Conservation (phyloP, 2,797 vertebrate species). For the Siniperca undulata region DNA sequence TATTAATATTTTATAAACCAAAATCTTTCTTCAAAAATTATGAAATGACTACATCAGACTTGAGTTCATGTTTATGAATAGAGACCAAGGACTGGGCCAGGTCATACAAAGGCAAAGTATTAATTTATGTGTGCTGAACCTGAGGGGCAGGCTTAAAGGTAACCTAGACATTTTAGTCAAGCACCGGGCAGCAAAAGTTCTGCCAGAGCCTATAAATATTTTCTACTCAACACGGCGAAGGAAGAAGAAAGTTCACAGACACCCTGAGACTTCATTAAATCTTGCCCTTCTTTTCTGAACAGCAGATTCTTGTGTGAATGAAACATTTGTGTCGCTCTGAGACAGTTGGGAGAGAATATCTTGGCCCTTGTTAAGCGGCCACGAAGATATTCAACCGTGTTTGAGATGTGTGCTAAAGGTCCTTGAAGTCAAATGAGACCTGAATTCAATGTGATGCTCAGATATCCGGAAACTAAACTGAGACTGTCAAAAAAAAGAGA, state of each 20-base stretch:
- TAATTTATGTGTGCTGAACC: slow-evolving; percentile 40
- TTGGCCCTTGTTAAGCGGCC: slow-evolving; percentile 18
- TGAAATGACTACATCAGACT: slow-evolving; percentile 5
- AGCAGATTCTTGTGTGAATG: slow-evolving; percentile 43
- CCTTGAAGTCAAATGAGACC: slow-evolving; percentile 34
- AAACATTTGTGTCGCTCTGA: slow-evolving; percentile 28
- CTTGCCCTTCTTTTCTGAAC: slow-evolving; percentile 31
- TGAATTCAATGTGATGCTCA: slow-evolving; percentile 26
- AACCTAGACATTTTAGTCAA: slow-evolving; percentile 37
- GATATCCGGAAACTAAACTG: slow-evolving; percentile 11
- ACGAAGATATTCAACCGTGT: slow-evolving; percentile 21
- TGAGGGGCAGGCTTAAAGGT: slow-evolving; percentile 25
- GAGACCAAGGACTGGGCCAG: neutral
- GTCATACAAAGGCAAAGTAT: slow-evolving; percentile 39
- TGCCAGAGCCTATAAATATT: slow-evolving; percentile 64
- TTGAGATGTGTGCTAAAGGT: slow-evolving; percentile 29
- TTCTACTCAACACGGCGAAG: slow-evolving; percentile 37
- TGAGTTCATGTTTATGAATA: slow-evolving; percentile 11
- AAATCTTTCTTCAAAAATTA: slow-evolving; percentile 1
- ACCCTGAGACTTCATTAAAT: slow-evolving; percentile 69
- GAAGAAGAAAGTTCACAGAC: slow-evolving; percentile 59
- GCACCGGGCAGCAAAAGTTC: slow-evolving; percentile 42
- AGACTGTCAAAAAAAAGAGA: slow-evolving; percentile 7
- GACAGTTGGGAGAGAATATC: slow-evolving; percentile 15
- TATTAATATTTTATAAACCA: neutral